A percentile compares a stretch with the other conserved stretches of the same genome.
Conservation (phyloP, 2,113 vertebrate species). For the Scartelaos histophorus region DNA sequence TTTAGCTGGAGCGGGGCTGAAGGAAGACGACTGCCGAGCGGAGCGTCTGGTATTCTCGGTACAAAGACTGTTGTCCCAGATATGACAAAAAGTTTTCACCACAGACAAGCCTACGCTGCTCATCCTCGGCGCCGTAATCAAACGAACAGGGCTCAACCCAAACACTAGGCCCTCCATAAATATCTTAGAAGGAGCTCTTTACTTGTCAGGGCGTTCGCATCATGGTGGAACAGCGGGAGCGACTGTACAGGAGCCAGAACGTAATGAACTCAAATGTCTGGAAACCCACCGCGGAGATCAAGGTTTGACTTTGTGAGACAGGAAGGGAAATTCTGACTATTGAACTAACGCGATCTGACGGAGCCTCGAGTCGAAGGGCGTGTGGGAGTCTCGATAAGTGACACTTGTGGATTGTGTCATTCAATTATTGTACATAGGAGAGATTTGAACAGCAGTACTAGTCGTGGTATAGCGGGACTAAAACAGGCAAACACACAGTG, state of each 20-base stretch:
- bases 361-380: background rate
- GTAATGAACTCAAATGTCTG: background rate
- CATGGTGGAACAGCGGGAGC: background rate
- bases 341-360: background rate
- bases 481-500: no score
- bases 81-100: slow-evolving; percentile 53
- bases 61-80: slow-evolving; percentile 48
- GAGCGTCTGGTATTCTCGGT: slow-evolving; percentile 49
- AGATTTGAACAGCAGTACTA: background rate
- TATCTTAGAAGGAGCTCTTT: slow-evolving; percentile 5
- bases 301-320: background rate
- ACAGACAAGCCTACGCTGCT: slow-evolving; percentile 11
- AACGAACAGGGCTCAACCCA: slow-evolving; percentile 8
- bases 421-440: background rate
- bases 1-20: slow-evolving; percentile 35
- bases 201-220: slow-evolving; percentile 1
- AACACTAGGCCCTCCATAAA: slow-evolving; percentile 5
- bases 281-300: background rate
- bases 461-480: no score
- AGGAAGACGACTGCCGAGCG: slow-evolving; percentile 45
- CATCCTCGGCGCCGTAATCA: slow-evolving; percentile 25
- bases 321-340: background rate
- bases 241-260: background rate
- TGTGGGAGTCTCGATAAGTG: background rate
- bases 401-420: background rate